Evolutionary conservation across 2,797 vertebrate species (phyloP).

Genomic region (Darevskia nairensis): DNA sequence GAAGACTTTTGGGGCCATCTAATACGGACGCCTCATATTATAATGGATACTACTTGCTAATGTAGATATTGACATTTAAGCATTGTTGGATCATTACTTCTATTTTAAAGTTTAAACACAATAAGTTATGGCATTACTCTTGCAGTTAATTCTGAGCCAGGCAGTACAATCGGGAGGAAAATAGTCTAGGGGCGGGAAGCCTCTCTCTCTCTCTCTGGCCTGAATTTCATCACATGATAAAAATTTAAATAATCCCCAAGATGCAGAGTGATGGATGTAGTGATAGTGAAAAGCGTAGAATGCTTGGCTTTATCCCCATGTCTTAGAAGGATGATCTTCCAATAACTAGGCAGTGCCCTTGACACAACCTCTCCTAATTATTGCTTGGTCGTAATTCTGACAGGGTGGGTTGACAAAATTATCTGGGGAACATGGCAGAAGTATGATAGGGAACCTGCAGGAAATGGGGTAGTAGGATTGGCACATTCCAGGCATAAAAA

Average conservation of each 20-base stretch:
- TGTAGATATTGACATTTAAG: conserved; percentile 51
- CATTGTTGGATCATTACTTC: conserved; percentile 55
- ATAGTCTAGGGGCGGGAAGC: neutral
- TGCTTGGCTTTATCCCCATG: too few relatives aligned
- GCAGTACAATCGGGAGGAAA: neutral
- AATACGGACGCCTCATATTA: conserved; percentile 28
- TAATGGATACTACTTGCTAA: conserved; percentile 35
- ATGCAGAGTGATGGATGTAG: neutral
- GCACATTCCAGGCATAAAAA: neutral
- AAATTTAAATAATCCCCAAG: neutral
- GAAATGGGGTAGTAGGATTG: neutral
- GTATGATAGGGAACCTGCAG: neutral
- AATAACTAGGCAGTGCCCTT: neutral
- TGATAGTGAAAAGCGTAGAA: neutral
- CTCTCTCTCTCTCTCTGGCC: neutral
- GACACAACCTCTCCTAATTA: neutral
- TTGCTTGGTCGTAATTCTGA: neutral
- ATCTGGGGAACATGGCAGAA: neutral
- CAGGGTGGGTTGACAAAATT: neutral
- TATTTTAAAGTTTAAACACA: neutral
- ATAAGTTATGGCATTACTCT: neutral
- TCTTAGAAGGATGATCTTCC: neutral
- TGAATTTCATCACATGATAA: neutral
- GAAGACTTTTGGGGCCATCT: conserved; percentile 10
- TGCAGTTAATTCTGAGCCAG: neutral